Evolutionary conservation across 2,113 vertebrate genomes (phyloP).

Genomic region (Oplegnathus fasciatus): DNA sequence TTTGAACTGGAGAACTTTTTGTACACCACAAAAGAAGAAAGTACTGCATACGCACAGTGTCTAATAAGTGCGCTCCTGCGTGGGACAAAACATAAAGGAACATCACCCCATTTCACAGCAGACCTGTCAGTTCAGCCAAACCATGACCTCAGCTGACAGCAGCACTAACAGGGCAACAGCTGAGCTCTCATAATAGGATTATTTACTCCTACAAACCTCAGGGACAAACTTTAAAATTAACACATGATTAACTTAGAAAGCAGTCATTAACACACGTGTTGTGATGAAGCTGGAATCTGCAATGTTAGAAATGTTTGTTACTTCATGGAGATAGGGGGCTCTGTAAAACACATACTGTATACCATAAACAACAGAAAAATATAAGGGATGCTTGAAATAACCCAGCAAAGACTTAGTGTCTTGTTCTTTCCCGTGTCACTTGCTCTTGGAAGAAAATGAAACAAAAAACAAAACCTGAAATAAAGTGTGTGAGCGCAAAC

Average conservation of each 20-base stretch:
- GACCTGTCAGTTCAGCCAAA: constrained; percentile 46
- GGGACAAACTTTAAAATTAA: constrained; percentile 31
- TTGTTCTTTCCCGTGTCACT: neutral
- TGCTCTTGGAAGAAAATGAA: neutral
- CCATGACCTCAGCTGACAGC: constrained; percentile 51
- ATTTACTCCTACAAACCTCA: constrained; percentile 39
- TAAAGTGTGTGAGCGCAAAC: neutral
- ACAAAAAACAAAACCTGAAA: constrained; percentile 1
- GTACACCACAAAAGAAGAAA: neutral
- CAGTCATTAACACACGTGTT: constrained; percentile 17
- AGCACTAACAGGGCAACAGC: constrained; percentile 49
- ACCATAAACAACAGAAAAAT: neutral
- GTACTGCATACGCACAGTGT: neutral
- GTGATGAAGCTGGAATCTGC: constrained; percentile 1
- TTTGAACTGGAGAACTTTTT: neutral
- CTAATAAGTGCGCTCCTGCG: neutral
- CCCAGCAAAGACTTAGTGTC: constrained; percentile 3
- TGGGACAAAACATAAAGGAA: constrained; percentile 6
- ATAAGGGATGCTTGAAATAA: constrained; percentile 10
- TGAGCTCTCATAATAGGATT: constrained; percentile 64
- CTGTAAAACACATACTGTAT: neutral
- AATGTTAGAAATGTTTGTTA: neutral
- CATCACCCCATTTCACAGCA: constrained; percentile 21
- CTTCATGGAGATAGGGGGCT: neutral
- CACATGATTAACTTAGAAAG: constrained; percentile 31